phyloP scores from a whole-genome alignment of 1,140 invertebrate species.

The Amphibalanus amphitrite region DNA sequence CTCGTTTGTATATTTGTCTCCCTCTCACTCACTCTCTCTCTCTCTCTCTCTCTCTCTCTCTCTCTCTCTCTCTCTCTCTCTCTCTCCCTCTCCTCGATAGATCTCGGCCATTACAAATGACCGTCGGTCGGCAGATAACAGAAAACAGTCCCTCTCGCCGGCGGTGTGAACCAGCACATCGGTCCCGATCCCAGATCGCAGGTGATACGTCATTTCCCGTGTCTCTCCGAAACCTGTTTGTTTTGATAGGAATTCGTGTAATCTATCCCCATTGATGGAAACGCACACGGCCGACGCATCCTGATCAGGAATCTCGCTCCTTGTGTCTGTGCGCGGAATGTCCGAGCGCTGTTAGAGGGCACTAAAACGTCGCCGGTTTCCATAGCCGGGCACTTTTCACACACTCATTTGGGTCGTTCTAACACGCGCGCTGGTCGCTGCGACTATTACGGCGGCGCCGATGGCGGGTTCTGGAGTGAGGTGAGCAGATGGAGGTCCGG shows the following conservation, averaged over 20 bases:
- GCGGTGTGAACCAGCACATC: neutral
- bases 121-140: neutral
- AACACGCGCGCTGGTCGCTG: neutral
- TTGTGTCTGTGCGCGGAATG: neutral
- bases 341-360: neutral
- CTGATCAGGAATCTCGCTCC: neutral
- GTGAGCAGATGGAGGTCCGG: neutral
- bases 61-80: no score
- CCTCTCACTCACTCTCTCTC: no score
- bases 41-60: no score
- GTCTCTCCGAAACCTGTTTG: neutral
- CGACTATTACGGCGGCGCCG: neutral
- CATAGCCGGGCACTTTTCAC: neutral
- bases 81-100: neutral
- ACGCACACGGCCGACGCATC: neutral
- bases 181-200: neutral
- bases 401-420: neutral
- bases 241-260: conserved; percentile 2
- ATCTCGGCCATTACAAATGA: neutral
- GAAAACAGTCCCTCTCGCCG: neutral
- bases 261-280: neutral
- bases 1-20: no score
- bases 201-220: neutral
- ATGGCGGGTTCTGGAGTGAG: no score
- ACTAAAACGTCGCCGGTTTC: neutral